Evolutionary conservation across 2,888 invertebrate species (phyloP), one percentile per base, ranked within the genome.

Genomic region (Hanleya hanleyi): DNA sequence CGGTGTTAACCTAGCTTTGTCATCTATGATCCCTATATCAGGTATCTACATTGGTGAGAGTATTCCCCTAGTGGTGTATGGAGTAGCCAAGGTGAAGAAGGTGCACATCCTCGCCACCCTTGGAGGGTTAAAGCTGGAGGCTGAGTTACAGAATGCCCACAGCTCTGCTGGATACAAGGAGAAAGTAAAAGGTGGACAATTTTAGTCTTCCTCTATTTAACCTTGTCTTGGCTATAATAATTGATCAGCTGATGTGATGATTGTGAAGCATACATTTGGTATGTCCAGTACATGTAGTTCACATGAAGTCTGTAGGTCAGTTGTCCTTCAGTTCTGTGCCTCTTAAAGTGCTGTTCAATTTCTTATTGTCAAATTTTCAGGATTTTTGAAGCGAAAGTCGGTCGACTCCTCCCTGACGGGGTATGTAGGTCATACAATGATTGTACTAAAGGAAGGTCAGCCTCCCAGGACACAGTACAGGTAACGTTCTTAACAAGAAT

Each of bases 71-170:
- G 89, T 92, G 15, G 95, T 98, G 32, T 96, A 97, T 87, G 97
- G 97, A 0, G 95, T 96, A 0, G 95, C 94, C 1, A 93, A 96
- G 87, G 96, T 98, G 80, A 96, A 89, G 72, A 83, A 84, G 49
- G 85, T 89, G 49, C 83, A 84, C 33, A 85, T 90, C 9, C 92
- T 97, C 76, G 98, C 98, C 0, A 96, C 97, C 0, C 92, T 98
- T 0, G 97, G 97, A 83, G 98, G 98, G 0, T 92, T 98, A 66
- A 98, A 98, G 91, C 92, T 98, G 76, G 98, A 98, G 90, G 97
- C 97, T 0, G 97, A 98, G 92, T 95, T 98, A 71, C 95, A 96
- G 22, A 96, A 96, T 72, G 92, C 98, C 12, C 96, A 97, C 88
- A 95, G 95, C n/a, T 96, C 96, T 82, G 92, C 96, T 41, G 96